Conservation (phyloP, 2,797 vertebrate species). For the Micropoecilia bifurca region DNA sequence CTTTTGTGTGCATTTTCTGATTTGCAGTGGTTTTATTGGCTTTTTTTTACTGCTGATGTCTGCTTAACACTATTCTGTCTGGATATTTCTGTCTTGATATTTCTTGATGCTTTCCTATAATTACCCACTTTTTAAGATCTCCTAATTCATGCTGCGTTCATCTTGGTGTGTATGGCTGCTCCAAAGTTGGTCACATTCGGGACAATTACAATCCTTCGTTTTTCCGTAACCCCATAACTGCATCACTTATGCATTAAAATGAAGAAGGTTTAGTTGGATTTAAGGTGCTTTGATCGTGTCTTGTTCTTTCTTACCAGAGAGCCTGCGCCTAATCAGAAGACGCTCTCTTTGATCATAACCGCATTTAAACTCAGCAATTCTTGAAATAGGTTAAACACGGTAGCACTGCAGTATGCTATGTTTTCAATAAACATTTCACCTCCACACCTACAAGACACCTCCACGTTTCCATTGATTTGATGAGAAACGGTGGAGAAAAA, state of each 20-base stretch:
- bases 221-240: slow-evolving; percentile 1
- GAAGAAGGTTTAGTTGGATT: slow-evolving; percentile 23
- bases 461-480: slow-evolving; percentile 35
- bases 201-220: not conserved
- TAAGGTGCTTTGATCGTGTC: slow-evolving; percentile 36
- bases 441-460: slow-evolving; percentile 12
- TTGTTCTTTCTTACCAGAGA: slow-evolving; percentile 20
- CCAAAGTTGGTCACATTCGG: not conserved
- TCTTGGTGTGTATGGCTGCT: not conserved
- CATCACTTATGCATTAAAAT: slow-evolving; percentile 31
- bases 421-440: slow-evolving; percentile 42
- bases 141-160: not conserved
- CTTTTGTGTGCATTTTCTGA: not conserved
- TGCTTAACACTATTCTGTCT: not conserved
- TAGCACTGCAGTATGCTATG: slow-evolving; percentile 7
- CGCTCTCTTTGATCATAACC: slow-evolving; percentile 20
- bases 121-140: not conserved
- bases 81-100: not conserved
- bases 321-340: slow-evolving; percentile 12
- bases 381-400: slow-evolving; percentile 30
- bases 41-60: not conserved
- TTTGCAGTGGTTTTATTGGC: not conserved
- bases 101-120: not conserved
- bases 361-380: slow-evolving; percentile 12
- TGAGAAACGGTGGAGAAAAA: slow-evolving; percentile 31